Conservation (phyloP, 92 coral and sea anemone genomes). For the Diadumene lineata region DNA sequence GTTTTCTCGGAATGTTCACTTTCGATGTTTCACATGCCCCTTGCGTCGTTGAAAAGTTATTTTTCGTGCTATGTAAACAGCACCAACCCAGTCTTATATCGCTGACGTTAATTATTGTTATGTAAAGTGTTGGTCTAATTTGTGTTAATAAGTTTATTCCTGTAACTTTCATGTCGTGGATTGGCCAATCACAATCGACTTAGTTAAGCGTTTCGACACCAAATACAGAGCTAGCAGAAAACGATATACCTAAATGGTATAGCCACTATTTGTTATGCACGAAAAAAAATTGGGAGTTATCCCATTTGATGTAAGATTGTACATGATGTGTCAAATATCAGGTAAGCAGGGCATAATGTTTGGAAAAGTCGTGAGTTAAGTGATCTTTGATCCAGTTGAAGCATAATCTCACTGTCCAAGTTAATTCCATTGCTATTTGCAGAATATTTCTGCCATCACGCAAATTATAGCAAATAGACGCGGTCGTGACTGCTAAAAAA, state of each 20-base stretch:
- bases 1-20: too few relatives aligned
- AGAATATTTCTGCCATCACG: not conserved
- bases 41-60: too few relatives aligned
- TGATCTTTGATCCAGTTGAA: not conserved
- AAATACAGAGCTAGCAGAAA: constrained; percentile 5
- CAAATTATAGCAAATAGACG: not conserved
- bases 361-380: too few relatives aligned
- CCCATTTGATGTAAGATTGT: not conserved
- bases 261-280: not conserved
- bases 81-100: not conserved
- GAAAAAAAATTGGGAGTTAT: not conserved
- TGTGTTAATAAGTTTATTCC: constrained; percentile 3
- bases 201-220: constrained; percentile 14
- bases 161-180: not conserved
- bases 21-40: too few relatives aligned
- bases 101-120: constrained; percentile 19
- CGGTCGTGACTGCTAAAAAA: not conserved
- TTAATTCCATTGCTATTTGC: not conserved
- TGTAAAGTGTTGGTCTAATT: constrained; percentile 20
- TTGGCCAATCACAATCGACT: constrained; percentile 8
- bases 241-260: not conserved
- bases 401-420: not conserved
- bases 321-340: too few relatives aligned
- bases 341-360: too few relatives aligned
- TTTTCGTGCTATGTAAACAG: constrained; percentile 10